Evolutionary conservation across 2,888 invertebrate genomes (phyloP), one percentile per base, ranked within the genome.

Genomic region (Parnassius smintheus): DNA sequence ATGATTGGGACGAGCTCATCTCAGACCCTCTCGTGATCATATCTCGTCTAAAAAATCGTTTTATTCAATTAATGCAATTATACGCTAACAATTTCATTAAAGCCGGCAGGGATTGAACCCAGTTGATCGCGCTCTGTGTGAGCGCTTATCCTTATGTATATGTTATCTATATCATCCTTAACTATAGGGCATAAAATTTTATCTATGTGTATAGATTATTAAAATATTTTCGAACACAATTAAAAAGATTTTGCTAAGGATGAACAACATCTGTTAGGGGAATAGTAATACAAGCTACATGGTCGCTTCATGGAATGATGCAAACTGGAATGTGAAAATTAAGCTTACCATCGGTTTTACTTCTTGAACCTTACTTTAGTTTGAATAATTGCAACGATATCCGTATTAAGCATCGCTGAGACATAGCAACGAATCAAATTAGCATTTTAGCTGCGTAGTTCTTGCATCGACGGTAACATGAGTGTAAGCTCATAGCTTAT

Each of bases 371-470:
- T 58, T 58, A 46, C 56, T 48, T 50, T 51, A 58, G 42, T 58
- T 58, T 44, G 50, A 51, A 58, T 58, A 51, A 58, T 58, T 58
- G 42, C 49, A 18, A 12, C 50, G 50, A 44, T 58, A 58, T 58
- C 58, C 44, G 22, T 3, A 12, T 50, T 35, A 49, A 50, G 50
- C 58, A 58, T 58, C 46, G n/a, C 51, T 41, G 18, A 48, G 41
- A 42, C 57, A 41, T 48, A n/a, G 25, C 13, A 25, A 41, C 48
- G 45, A 46, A n/a, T 46, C 4, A 25, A 41, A 53, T 53, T 53
- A 42, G 35, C 53, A 42, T 53, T 53, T 7, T 41, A 42, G 42
- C n/a, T 42, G 13, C 0, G 41, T 1, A 42, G 53, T 42, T 48
- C 48, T 22, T 48, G 48, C 35, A 7, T 35, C 35, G 35, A 35